phyloP scores from a whole-genome alignment of 1,140 invertebrate species.

The Mactra quadrangularis region DNA sequence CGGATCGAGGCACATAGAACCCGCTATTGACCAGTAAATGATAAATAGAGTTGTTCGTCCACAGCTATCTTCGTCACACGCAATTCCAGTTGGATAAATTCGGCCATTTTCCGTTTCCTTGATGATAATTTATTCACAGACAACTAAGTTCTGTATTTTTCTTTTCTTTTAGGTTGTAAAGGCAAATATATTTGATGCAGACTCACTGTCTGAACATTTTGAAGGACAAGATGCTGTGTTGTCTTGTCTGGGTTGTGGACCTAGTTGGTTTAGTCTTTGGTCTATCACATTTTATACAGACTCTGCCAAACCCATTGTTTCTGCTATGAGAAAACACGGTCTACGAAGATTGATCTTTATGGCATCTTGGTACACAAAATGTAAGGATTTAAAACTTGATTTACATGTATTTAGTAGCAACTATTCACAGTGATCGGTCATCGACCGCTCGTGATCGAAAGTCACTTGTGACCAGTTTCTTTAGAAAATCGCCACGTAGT shows the following conservation, averaged over 20 bases:
- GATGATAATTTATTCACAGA: too few species aligned
- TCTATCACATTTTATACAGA: slow-evolving; percentile 66
- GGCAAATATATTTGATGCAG: slow-evolving; percentile 60
- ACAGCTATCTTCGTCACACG: too few species aligned
- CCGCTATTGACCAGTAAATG: too few species aligned
- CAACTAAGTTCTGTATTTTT: too few species aligned
- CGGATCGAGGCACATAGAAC: too few species aligned
- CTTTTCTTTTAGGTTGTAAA: slow-evolving; percentile 65
- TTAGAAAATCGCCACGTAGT: too few species aligned
- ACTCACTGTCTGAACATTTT: slow-evolving; percentile 56
- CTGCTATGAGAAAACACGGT: slow-evolving; percentile 62
- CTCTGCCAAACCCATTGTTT: slow-evolving; percentile 51
- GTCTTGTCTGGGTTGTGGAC: slow-evolving; percentile 65
- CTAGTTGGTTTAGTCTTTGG: slow-evolving; percentile 59
- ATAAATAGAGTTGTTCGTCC: too few species aligned
- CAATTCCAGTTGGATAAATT: too few species aligned
- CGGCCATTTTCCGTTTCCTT: too few species aligned
- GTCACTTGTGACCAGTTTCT: background rate
- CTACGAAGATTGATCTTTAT: slow-evolving; percentile 65
- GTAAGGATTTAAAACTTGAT: slow-evolving; percentile 60
- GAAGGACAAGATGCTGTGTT: slow-evolving; percentile 66
- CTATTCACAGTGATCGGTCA: too few species aligned
- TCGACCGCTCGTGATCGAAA: background rate
- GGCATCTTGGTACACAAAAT: slow-evolving; percentile 71
- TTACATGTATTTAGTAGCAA: too few species aligned